phyloP scores from a whole-genome alignment of 53 echinoderm and acorn worm genomes.

The Echinarachnius parma region DNA sequence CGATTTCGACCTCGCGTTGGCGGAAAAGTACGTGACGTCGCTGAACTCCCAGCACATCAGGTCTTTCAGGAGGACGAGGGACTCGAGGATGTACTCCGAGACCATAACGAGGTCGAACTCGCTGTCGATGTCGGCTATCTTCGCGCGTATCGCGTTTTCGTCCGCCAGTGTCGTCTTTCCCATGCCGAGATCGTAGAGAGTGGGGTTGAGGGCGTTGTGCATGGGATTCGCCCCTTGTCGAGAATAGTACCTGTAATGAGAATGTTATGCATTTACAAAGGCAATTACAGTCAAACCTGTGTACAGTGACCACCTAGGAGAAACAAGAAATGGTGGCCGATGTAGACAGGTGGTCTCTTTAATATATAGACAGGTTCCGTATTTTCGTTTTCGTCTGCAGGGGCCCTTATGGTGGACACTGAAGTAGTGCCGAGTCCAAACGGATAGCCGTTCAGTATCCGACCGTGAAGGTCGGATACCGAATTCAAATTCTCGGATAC shows the following conservation, averaged over 20 bases:
- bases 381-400: no score
- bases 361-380: no score
- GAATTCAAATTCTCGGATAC: no score
- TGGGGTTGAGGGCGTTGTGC: conserved; percentile 71
- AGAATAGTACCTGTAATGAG: conserved; percentile 21
- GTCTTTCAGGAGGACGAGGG: conserved; percentile 71
- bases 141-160: conserved; percentile 3
- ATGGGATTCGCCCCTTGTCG: not conserved
- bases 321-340: no score
- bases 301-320: no score
- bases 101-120: conserved; percentile 69
- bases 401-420: no score
- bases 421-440: no score
- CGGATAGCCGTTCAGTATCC: no score
- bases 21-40: conserved; percentile 58
- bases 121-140: conserved; percentile 52
- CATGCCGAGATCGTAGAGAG: conserved; percentile 70
- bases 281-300: no score
- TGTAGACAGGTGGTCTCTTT: no score
- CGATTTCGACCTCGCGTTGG: conserved; percentile 55
- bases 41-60: conserved; percentile 72
- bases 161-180: conserved; percentile 7
- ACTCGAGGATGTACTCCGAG: conserved; percentile 68
- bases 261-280: no score
- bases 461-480: no score